Evolutionary conservation across 2,888 invertebrate genomes (phyloP).

Genomic region (Oxytorus armatus): DNA sequence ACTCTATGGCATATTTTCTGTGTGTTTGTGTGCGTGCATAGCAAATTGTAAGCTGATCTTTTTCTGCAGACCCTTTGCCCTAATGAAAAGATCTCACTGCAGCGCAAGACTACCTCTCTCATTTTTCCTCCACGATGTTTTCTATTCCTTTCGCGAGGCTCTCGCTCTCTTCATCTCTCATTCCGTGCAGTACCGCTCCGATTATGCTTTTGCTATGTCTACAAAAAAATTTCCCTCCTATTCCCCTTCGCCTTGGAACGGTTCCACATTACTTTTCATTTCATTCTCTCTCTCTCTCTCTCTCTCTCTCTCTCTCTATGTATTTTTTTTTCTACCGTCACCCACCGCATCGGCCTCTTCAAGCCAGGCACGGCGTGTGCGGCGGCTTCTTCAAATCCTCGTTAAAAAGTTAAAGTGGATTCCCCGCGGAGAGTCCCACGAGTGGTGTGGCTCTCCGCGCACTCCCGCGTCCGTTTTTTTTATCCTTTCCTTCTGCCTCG

Average conservation of each 20-base stretch:
- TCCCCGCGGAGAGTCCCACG: conserved; percentile 68
- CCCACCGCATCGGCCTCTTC: conserved; percentile 57
- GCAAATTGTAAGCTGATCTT: conserved; percentile 45
- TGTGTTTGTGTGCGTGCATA: conserved; percentile 18
- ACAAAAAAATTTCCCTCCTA: conserved; percentile 59
- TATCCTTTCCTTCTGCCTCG: conserved; percentile 32
- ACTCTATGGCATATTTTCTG: conserved; percentile 10
- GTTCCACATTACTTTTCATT: conserved; percentile 57
- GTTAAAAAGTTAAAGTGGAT: conserved; percentile 80
- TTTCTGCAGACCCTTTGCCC: conserved; percentile 24
- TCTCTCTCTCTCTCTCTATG: conserved; percentile 1
- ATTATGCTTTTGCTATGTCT: conserved; percentile 53
- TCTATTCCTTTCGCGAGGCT: conserved; percentile 33
- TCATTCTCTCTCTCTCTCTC: conserved; percentile 26
- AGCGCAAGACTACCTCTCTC: conserved; percentile 12
- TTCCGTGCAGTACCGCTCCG: conserved; percentile 28
- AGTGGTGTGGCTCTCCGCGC: conserved; percentile 64
- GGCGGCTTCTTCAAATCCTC: conserved; percentile 76
- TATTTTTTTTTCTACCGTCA: conserved; percentile 29
- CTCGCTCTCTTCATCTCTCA: conserved; percentile 35
- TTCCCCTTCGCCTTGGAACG: conserved; percentile 50
- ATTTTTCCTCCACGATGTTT: conserved; percentile 41
- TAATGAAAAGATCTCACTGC: conserved; percentile 63
- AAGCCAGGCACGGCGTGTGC: conserved; percentile 60
- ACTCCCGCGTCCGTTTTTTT: conserved; percentile 40